Evolutionary conservation across 1,140 invertebrate species (phyloP).

Genomic region (Marisa cornuarietis): DNA sequence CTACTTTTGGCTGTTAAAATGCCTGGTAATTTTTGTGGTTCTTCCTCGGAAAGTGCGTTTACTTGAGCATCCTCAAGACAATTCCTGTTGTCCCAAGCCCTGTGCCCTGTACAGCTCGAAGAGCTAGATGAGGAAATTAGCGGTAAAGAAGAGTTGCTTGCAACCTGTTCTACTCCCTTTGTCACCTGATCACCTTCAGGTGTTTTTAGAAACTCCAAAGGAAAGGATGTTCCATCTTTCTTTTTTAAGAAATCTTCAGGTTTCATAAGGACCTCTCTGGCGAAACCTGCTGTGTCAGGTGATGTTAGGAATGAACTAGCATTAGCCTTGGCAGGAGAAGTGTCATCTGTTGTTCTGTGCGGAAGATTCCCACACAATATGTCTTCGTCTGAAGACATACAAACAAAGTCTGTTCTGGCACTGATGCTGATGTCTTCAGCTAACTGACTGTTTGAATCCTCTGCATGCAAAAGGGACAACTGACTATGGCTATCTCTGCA

Average conservation of each 20-base stretch:
- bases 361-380: slow-evolving; percentile 15
- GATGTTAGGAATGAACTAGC: neutral
- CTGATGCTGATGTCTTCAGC: no score
- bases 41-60: slow-evolving; percentile 7
- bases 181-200: neutral
- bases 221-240: neutral
- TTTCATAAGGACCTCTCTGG: slow-evolving; percentile 23
- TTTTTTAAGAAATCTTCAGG: slow-evolving; percentile 36
- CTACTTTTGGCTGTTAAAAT: slow-evolving; percentile 27
- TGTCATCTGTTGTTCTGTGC: slow-evolving; percentile 2
- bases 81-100: neutral
- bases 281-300: neutral
- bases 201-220: neutral
- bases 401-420: neutral
- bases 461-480: no score
- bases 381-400: slow-evolving; percentile 12
- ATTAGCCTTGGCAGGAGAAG: neutral
- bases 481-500: no score
- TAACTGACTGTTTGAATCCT: no score
- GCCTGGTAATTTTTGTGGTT: slow-evolving; percentile 22
- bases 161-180: neutral
- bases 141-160: neutral
- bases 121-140: neutral
- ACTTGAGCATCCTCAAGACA: neutral
- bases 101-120: neutral